Evolutionary conservation across 2,888 invertebrate genomes (phyloP), one percentile per base, ranked within the genome.

Genomic region (Stictocephala bisonia): DNA sequence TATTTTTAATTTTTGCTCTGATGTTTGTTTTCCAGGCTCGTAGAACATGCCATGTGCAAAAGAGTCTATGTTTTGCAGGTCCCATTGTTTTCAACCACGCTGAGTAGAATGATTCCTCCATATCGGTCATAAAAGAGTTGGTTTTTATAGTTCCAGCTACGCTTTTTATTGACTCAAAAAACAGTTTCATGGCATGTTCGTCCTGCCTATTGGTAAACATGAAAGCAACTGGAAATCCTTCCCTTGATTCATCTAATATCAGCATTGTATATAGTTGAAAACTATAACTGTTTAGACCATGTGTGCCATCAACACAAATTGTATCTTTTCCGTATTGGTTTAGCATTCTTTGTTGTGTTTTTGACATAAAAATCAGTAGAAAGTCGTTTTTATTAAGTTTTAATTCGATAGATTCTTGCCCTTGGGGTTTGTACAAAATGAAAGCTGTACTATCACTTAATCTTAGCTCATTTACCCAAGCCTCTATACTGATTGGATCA

Each of bases 251-350:
- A 78, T 80, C 80, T 18, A 80, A 53, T 15, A 73, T 71, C 22
- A 78, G 69, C 35, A 80, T 18, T 0, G 77, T 79, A 11, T 69
- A 72, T 7, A 80, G 35, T 66, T 80, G 75, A 66, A 78, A 79
- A 9, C 76, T 72, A 44, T 78, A 78, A 9, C 58, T 22, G 64
- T 79, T 79, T 0, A 76, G 24, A 1, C 79, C 79, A 72, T 79
- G 78, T 9, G 79, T 80, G 40, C 76, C 76, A 79, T 80, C 73
- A 77, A 82, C 69, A 70, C 80, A 81, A 27, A 81, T 73, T 20
- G 15, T 66, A 51, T 79, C 73, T 24, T 67, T 50, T n/a, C 78
- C 76, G 66, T 77, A 81, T 69, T 76, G 78, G 71, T 76, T 67
- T 56, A 81, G 44, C 26, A 80, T 74, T 18, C 74, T 71, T 18